Base-by-base conservation (phyloP, 2,113 vertebrate species). In the Manacus vitellinus region DNA sequence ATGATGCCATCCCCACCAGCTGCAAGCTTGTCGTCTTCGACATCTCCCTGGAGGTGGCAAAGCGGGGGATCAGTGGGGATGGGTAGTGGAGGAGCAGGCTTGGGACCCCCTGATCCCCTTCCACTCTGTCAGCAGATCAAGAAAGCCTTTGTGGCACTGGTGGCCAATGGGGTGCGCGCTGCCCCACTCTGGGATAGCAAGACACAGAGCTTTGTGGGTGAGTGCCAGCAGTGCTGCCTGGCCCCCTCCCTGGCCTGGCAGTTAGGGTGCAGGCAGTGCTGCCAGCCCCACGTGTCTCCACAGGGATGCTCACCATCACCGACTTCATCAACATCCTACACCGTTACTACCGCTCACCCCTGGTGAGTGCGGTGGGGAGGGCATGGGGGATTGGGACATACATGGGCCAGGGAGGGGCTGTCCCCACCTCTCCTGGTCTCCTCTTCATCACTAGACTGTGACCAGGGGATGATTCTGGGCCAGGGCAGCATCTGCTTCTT, bases 271-370 rank as follows among this genome's bases (percentile, higher is more conserved):
- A 24, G 65, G 74, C 90, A 81, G 89, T 0, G 1, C 80, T 92
- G 80, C 76, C 86, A 95, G 83, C 58, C 46, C 77, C 66, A 15
- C 1, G 0, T 70, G 8, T 94, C 86, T 85, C 76, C 1, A 1
- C 97, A 99, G 99, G 99, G 25, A 99, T 99, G 99, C 98, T 99
- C 97, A 99, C 99, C 35, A 99, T 99, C 97, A 99, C 99, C 1
- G 99, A 99, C 96, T 99, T 99, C 97, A 99, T 99, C 98, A 98
- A 99, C 96, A 99, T 99, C 95, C 98, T 99, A 33, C 99, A 99
- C 55, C 99, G 99, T 63, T 99, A 99, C 96, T 99, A 99, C 97
- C 99, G 97, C 59, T 99, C 99, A 0, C 99, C 99, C 3, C 54
- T 99, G 99, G 99, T 99, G 97, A 98, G 99, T 93, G 59, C 4